Evolutionary conservation across 35 echinoderm and acorn worm species (phyloP), one percentile per base, ranked within the genome.

Genomic region (Stichopus chloronotus): DNA sequence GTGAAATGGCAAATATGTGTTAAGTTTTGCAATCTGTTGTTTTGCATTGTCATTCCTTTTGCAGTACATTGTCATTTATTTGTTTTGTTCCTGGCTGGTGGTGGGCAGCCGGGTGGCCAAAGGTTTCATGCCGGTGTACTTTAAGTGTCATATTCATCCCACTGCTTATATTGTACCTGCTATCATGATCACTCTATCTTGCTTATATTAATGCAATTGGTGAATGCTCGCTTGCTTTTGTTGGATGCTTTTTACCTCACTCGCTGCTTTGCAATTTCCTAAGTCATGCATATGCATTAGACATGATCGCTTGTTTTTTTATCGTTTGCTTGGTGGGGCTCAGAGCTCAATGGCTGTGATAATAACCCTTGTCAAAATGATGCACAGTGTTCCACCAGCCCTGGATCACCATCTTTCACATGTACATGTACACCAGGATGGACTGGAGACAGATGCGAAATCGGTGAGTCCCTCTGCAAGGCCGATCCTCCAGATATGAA

Each of bases 391-490:
- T 5, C 55, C n/a, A 53, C 82, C 14, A 58, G 6, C 82, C 82
- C 82, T 23, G 55, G 57, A 85, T 85, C 22, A n/a, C 6, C 6
- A 85, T 4, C 58, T 16, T 85, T 58, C 23, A 58, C 24, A 81
- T 98, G 96, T 56, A 87, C 82, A 52, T 98, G 96, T 76, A 56
- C 87, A 16, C 87, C 63, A 53, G 96, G 96, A 52, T 94, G 94
- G 90, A 92, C 91, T 56, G 96, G 96, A 68, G 25, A 69, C 6
- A 83, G 77, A 54, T 98, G 96, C 87, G 89, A 96, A 81, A 92
- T 76, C 57, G 57, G 82, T 85, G 14, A 85, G 82, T 85, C 14
- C 12, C 16, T 83, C 20, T 55, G 11, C 30, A 43, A 43, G 30
- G 30, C 30, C 30, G 30, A 43, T 43, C 30, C 30, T 1, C 30